Base-by-base conservation (phyloP, 2,797 vertebrate genomes). In the Pipistrellus pygmaeus region DNA sequence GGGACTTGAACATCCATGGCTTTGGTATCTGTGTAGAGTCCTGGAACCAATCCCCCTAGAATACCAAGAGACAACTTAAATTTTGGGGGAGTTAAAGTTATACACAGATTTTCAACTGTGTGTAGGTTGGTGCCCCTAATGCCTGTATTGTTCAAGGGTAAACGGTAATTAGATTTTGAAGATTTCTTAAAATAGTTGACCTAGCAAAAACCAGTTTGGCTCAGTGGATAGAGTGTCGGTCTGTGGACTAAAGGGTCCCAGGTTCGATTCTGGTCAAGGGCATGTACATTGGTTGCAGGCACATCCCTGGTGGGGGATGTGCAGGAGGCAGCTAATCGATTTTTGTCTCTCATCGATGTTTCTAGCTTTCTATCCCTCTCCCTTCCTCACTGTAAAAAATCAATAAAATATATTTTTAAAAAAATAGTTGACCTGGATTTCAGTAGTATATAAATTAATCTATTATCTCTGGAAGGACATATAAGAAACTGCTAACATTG, bases 401-500 rank as follows among this genome's bases (percentile, higher is more conserved):
- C 44, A 44, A 44, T 44, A 44, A 44, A 44, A 44, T 44, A 44
- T 44, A 44, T 44, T 44, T 44, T 44, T 11, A 44, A 44, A 93
- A 73, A 93, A 73, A 87, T 51, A 89, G 93, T 84, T 96, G 38
- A 91, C 46, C 15, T 86, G 69, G 66, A 91, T 93, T 91, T 84
- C 12, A 95, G 55, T 55, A 71, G 60, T 86, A 85, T 93, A 82
- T 82, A 92, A 92, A 91, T 77, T 72, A 73, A 76, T 53, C 30
- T 57, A 90, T 62, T 94, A 25, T 88, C 41, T 90, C 15, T 88
- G 38, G 62, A 95, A 77, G 69, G 17, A 90, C 72, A 68, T 46
- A 90, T 8, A 57, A 91, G 57, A 91, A 85, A 95, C 44, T 80
- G 9, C 20, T 75, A 83, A 92, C 48, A 80, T n/a, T 76, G 18